A percentile compares a stretch with the other conserved stretches of the same genome.
Conservation (phyloP, 2,888 invertebrate genomes). For the Pachycephus smyrnensis region DNA sequence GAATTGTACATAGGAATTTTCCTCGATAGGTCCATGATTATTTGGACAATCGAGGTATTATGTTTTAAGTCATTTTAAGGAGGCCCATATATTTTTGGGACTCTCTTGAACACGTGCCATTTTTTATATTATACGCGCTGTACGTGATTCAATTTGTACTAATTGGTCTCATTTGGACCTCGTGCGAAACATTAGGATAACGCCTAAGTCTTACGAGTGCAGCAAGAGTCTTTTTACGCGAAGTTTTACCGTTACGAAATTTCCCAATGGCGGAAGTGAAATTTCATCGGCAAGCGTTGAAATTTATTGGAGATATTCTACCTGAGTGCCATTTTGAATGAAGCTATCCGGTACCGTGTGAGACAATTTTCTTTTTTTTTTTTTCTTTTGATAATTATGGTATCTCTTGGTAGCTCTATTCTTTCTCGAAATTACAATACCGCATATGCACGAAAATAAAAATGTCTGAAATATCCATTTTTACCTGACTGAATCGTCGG, state of each 20-base stretch:
- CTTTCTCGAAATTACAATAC: not conserved
- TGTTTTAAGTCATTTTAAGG: not conserved
- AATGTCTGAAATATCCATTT: not conserved
- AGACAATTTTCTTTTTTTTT: not conserved
- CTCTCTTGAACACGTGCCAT: not conserved
- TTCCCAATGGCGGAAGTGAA: not conserved
- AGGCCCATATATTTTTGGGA: not conserved
- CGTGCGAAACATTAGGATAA: not conserved
- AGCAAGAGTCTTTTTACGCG: not conserved
- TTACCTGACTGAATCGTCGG: not conserved
- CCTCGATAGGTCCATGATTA: not conserved
- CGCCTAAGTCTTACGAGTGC: not conserved
- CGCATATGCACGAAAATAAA: too few species aligned
- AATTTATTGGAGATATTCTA: not conserved
- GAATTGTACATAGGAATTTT: slow-evolving; percentile 1
- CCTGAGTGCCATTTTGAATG: not conserved
- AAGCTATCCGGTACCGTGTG: not conserved
- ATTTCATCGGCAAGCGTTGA: not conserved
- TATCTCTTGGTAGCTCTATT: not conserved
- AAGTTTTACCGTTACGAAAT: not conserved
- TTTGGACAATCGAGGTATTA: not conserved
- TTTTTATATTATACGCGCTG: not conserved
- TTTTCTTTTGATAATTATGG: not conserved
- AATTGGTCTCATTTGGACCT: not conserved
- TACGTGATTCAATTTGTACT: not conserved